Conservation (phyloP, 2,888 invertebrate genomes). For the Biston betularia region DNA sequence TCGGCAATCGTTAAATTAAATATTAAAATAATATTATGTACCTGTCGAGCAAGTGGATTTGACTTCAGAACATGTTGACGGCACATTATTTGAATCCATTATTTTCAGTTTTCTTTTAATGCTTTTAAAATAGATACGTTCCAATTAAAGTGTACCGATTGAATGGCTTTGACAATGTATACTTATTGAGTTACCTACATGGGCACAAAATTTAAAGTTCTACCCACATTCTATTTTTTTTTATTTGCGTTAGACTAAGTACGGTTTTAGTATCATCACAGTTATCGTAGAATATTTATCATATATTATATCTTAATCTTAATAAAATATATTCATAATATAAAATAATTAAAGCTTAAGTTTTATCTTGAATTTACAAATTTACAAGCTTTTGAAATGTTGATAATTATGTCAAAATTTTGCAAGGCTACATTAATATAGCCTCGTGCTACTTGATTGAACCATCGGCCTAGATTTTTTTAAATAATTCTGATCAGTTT, state of each 20-base stretch:
- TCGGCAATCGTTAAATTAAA: background rate
- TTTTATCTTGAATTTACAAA: background rate
- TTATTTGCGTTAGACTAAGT: background rate
- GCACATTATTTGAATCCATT: background rate
- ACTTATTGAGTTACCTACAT: background rate
- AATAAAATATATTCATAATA: too few relatives aligned
- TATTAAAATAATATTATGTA: conserved; percentile 2
- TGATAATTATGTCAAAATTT: background rate
- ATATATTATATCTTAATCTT: too few relatives aligned
- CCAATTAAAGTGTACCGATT: background rate
- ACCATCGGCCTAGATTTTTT: background rate
- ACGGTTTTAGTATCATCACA: background rate
- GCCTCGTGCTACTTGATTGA: conserved; percentile 1
- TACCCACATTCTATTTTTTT: conserved; percentile 13
- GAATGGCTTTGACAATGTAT: background rate
- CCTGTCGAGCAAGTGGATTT: background rate
- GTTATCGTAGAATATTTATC: background rate
- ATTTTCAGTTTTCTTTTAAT: background rate
- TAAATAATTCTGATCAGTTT: background rate
- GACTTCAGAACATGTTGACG: background rate
- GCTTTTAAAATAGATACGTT: background rate
- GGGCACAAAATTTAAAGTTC: background rate
- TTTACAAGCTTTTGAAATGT: background rate
- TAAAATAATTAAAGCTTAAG: too few relatives aligned
- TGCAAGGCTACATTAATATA: background rate